These are phyloP conservation scores for Brachionus koreanus DNA, from an alignment of 1,140 invertebrate genomes.

Conservation along the genomic window DNA sequence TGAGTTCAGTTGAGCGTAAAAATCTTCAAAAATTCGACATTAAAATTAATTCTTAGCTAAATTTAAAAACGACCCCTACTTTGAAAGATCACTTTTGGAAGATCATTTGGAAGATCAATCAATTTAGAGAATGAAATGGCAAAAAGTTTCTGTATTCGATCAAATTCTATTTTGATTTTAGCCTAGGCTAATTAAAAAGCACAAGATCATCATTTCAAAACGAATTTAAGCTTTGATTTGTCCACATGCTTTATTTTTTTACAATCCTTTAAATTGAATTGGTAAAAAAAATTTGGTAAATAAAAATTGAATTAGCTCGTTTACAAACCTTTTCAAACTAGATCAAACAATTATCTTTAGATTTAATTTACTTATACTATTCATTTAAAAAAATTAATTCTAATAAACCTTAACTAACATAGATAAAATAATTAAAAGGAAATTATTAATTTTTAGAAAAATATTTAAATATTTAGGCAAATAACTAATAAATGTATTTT, in stretches of 20 bases:
- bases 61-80: neutral
- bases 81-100: no score
- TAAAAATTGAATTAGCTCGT: neutral
- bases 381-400: no score
- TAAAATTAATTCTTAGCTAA: neutral
- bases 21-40: neutral
- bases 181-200: neutral
- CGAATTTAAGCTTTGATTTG: neutral
- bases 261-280: neutral
- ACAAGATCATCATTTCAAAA: neutral
- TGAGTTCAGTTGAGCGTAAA: slow-evolving; percentile 4
- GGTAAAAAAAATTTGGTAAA: neutral
- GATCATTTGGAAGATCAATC: neutral
- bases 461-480: no score
- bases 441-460: no score
- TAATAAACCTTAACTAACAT: no score
- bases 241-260: neutral
- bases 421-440: no score
- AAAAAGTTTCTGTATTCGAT: neutral
- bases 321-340: neutral
- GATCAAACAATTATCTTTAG: no score
- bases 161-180: neutral
- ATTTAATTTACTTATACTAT: no score
- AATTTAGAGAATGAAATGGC: neutral
- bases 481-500: no score